Evolutionary conservation across 1,140 invertebrate species (phyloP), one percentile per base, ranked within the genome.

Genomic region (Caenorhabditis elegans): DNA sequence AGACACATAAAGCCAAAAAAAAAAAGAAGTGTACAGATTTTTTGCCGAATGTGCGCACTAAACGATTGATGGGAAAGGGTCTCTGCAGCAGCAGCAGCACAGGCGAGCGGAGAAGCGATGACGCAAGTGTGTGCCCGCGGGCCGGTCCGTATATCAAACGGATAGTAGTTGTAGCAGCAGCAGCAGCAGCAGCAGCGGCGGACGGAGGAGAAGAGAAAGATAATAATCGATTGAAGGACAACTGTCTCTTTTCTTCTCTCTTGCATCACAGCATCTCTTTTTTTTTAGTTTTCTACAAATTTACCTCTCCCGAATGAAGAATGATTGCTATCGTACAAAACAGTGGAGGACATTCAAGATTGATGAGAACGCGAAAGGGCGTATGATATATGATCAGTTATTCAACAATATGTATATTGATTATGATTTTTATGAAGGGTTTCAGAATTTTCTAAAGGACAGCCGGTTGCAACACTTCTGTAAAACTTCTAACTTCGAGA

Each of bases 211-310:
- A 34, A 65, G 34, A 36, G n/a, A 26, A 39, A 70, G 60, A 70
- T 70, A 70, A 70, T 31, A 70, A 70, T 70, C 60, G 60, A 70
- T 70, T 70, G 60, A 70, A 70, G 60, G 60, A 70, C 60, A 70
- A 70, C 60, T 70, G 60, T 70, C 60, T 70, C 3, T n/a, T 43
- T 39, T 39, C 31, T 70, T 22, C 10, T 39, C n/a, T 70, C 60
- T 70, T 28, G 8, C 13, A 13, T n/a, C n/a, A n/a, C n/a, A n/a
- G n/a, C n/a, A n/a, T n/a, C n/a, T n/a, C n/a, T 34, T 39, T 70
- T 34, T 11, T 43, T 60, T 70, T 70, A 39, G 60, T 70, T 70
- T 55, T 70, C 60, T 43, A 70, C 60, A 70, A 70, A 70, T 70
- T 70, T 10, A 11, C 60, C 34, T 22, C 60, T 70, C 22, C 34